Conservation (phyloP, 2,113 vertebrate genomes). For the Microcebus ravelobensis region DNA sequence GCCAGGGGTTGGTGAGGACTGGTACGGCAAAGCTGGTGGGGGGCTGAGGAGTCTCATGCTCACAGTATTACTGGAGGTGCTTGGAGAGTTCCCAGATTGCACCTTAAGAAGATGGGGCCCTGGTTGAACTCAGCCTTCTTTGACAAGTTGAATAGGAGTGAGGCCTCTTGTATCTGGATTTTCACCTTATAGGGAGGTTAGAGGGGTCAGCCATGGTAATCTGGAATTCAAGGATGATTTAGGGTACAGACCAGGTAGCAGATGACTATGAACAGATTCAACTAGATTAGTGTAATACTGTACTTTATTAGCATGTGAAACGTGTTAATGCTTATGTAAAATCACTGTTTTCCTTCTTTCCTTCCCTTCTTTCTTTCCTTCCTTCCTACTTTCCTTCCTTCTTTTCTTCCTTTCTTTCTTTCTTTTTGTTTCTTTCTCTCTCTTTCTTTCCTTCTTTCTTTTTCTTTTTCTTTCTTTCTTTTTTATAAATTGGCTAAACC, state of each 20-base stretch:
- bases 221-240: background rate
- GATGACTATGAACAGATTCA: background rate
- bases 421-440: background rate
- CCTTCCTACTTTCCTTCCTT: background rate
- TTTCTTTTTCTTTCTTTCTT: background rate
- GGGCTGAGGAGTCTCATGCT: background rate
- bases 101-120: background rate
- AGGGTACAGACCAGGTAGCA: background rate
- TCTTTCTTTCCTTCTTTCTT: background rate
- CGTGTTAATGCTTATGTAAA: background rate
- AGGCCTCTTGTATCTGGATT: background rate
- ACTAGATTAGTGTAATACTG: background rate
- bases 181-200: background rate
- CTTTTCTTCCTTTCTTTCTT: background rate
- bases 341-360: background rate
- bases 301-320: background rate
- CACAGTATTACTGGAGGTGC: background rate
- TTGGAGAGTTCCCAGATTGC: background rate
- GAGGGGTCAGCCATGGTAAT: background rate
- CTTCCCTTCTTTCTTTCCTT: background rate
- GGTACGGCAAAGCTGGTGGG: constrained; percentile 52
- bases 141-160: background rate
- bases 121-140: background rate
- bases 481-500: background rate
- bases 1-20: constrained; percentile 55